phyloP scores from a whole-genome alignment of 1,140 invertebrate species.

The Nylanderia fulva region DNA sequence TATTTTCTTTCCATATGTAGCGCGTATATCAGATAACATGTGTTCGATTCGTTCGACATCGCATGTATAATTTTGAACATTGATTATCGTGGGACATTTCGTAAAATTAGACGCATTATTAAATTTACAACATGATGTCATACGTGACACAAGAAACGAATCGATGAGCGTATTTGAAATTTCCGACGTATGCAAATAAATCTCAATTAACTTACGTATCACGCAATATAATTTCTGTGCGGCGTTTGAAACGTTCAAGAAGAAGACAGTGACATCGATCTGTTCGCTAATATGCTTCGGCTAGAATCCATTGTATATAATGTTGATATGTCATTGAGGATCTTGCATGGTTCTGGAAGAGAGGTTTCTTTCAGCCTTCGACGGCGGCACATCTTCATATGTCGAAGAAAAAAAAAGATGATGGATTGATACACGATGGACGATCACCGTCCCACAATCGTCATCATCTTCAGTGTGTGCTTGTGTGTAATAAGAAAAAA shows the following conservation, averaged over 20 bases:
- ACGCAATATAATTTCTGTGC: not conserved
- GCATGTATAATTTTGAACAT: conserved; percentile 13
- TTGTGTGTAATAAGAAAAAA: conserved; percentile 36
- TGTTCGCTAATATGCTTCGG: conserved; percentile 42
- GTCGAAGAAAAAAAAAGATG: not conserved
- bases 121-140: conserved; percentile 4
- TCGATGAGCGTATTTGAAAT: not conserved
- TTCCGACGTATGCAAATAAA: conserved; percentile 24
- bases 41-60: not conserved
- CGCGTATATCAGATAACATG: not conserved
- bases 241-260: conserved; percentile 27
- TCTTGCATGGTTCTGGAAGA: conserved; percentile 49
- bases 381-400: conserved; percentile 12
- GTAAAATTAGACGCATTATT: not conserved
- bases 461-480: not conserved
- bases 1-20: not conserved
- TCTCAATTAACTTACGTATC: not conserved
- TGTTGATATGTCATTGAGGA: conserved; percentile 73
- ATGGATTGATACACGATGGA: conserved; percentile 4
- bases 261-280: conserved; percentile 41
- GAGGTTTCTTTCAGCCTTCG: conserved; percentile 42
- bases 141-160: conserved; percentile 4
- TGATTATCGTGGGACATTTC: not conserved
- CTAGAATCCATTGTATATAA: conserved; percentile 40
- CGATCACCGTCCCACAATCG: not conserved